These are phyloP conservation scores for Brachionus paranguensis DNA, from an alignment of 1,140 invertebrate genomes.

Conservation along the genomic window DNA sequence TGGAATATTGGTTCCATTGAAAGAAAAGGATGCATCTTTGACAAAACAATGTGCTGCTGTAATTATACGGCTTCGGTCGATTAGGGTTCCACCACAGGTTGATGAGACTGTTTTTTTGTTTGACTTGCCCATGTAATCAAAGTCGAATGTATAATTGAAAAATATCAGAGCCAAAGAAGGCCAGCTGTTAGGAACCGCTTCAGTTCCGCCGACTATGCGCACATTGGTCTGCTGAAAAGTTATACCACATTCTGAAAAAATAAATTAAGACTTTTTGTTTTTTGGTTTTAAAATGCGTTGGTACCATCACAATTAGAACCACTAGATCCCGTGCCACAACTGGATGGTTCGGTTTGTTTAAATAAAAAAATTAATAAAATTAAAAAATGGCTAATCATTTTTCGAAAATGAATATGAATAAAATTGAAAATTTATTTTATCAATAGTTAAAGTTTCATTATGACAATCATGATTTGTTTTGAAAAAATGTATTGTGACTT, in stretches of 20 bases:
- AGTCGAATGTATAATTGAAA: background rate
- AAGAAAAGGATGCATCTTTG: background rate
- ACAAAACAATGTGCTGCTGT: constrained; percentile 41
- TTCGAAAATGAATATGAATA: background rate
- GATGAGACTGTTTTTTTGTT: background rate
- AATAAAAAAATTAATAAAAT: background rate
- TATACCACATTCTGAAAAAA: constrained; percentile 7
- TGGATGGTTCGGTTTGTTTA: background rate
- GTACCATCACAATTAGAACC: background rate
- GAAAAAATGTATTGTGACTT: background rate
- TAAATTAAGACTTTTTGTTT: background rate
- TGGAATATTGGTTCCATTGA: background rate
- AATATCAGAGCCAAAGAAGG: background rate
- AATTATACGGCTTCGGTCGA: background rate
- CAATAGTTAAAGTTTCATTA: background rate
- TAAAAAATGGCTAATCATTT: background rate
- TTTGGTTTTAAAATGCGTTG: background rate
- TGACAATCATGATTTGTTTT: background rate
- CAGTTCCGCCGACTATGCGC: background rate
- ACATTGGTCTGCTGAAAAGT: background rate
- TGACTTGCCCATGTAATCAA: background rate
- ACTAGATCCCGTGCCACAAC: background rate
- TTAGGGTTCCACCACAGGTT: constrained; percentile 37
- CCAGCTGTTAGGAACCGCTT: constrained; percentile 9
- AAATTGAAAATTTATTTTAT: background rate